phyloP scores from a whole-genome alignment of 2,888 invertebrate species.

The Eustalomyia histrio region DNA sequence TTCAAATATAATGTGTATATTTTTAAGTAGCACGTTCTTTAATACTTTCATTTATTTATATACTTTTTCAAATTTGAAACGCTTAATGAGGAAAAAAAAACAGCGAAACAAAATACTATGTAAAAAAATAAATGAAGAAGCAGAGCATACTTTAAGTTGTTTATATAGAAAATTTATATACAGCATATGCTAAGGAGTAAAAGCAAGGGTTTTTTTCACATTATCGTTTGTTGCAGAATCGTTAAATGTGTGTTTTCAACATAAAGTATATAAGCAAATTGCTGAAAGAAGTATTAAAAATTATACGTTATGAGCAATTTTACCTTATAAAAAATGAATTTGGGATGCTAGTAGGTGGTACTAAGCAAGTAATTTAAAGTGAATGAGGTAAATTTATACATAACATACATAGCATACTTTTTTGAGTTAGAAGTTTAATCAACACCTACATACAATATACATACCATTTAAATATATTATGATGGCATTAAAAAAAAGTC shows the following conservation, averaged over 20 bases:
- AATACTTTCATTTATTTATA: conserved; percentile 16
- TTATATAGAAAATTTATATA: not conserved
- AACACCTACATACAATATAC: too few relatives aligned
- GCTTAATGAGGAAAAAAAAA: conserved; percentile 35
- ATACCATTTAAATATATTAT: too few relatives aligned
- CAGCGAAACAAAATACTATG: not conserved
- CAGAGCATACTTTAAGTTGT: conserved; percentile 36
- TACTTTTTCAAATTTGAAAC: conserved; percentile 39
- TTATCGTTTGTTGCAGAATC: not conserved
- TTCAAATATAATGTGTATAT: not conserved
- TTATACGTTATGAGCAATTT: conserved; percentile 27
- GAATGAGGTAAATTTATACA: too few relatives aligned
- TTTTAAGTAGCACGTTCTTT: conserved; percentile 36
- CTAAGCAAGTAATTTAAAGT: too few relatives aligned
- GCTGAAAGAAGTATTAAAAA: conserved; percentile 37
- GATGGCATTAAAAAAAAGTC: too few relatives aligned
- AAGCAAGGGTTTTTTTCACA: conserved; percentile 47
- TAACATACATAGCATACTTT: too few relatives aligned
- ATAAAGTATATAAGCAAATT: conserved; percentile 38
- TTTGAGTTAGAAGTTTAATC: too few relatives aligned
- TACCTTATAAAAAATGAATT: conserved; percentile 10
- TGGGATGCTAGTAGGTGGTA: too few relatives aligned
- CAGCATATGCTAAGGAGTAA: conserved; percentile 28
- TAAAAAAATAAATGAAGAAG: conserved; percentile 11
- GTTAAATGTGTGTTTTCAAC: not conserved